A percentile compares a stretch with the other conserved stretches of the same genome.
phyloP scores from a whole-genome alignment of 2,113 vertebrate species.

The Atrichornis clamosus region DNA sequence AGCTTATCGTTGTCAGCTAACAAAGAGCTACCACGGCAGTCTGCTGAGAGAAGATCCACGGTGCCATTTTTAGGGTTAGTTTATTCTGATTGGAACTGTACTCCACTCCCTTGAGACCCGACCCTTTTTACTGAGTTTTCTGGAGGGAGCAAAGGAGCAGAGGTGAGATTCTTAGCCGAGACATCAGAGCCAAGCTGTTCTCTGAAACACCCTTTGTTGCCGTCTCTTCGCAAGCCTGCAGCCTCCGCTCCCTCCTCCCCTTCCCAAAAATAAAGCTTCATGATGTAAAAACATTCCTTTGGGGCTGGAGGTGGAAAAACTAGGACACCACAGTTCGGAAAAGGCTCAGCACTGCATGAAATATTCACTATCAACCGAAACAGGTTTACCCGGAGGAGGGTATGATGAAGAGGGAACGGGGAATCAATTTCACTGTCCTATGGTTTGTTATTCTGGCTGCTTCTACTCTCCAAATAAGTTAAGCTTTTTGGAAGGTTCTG shows the following conservation, averaged over 20 bases:
- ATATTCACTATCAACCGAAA: conserved; percentile 68
- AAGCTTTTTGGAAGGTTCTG: conserved; percentile 23
- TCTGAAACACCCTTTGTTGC: conserved; percentile 27
- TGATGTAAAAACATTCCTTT: conserved; percentile 70
- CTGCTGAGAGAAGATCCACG: neutral
- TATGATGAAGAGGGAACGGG: neutral
- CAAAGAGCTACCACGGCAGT: neutral
- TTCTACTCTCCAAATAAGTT: conserved; percentile 30
- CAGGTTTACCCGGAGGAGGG: conserved; percentile 66
- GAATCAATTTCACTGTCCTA: conserved; percentile 60
- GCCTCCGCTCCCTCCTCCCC: conserved; percentile 50
- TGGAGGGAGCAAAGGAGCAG: neutral
- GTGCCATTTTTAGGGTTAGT: neutral
- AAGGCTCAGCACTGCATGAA: conserved; percentile 65
- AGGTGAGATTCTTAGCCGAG: neutral
- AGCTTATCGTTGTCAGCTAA: neutral
- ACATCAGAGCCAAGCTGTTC: conserved; percentile 10
- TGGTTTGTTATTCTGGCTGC: conserved; percentile 25
- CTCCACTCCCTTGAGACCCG: neutral
- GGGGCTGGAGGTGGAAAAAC: conserved; percentile 68
- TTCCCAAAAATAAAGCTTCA: conserved; percentile 59
- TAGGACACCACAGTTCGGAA: conserved; percentile 62
- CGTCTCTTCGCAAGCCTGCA: neutral
- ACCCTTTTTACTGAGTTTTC: neutral
- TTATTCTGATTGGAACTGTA: neutral